Conservation (phyloP, 2,113 vertebrate genomes). For the Excalfactoria chinensis region DNA sequence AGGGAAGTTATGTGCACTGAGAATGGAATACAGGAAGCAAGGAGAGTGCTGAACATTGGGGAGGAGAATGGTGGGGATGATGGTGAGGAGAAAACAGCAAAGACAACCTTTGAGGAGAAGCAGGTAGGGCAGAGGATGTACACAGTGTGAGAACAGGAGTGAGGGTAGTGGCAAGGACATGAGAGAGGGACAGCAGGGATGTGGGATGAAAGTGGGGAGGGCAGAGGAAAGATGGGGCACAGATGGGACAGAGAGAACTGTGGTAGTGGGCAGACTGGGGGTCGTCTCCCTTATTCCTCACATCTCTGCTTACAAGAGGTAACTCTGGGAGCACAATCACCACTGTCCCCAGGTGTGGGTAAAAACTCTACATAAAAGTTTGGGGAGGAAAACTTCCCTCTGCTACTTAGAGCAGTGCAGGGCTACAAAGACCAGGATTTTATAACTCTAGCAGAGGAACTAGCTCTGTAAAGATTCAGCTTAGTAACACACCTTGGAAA, state of each 20-base stretch:
- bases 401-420: not conserved
- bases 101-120: not conserved
- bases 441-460: not conserved
- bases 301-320: not conserved
- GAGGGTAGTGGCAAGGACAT: not conserved
- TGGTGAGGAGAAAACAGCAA: not conserved
- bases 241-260: not conserved
- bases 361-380: not conserved
- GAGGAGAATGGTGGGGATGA: not conserved
- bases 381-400: not conserved
- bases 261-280: accelerated
- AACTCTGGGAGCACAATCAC: not conserved
- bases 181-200: accelerated
- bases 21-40: not conserved
- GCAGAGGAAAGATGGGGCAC: not conserved
- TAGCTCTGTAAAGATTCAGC: not conserved
- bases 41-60: not conserved
- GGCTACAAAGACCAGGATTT: not conserved
- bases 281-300: not conserved
- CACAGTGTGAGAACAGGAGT: not conserved
- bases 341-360: not conserved
- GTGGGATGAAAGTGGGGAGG: not conserved
- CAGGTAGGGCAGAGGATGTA: not conserved
- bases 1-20: not conserved
- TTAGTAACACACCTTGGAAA: not conserved